phyloP scores from a whole-genome alignment of 2,797 vertebrate species.

The Chaetophractus vellerosus region DNA sequence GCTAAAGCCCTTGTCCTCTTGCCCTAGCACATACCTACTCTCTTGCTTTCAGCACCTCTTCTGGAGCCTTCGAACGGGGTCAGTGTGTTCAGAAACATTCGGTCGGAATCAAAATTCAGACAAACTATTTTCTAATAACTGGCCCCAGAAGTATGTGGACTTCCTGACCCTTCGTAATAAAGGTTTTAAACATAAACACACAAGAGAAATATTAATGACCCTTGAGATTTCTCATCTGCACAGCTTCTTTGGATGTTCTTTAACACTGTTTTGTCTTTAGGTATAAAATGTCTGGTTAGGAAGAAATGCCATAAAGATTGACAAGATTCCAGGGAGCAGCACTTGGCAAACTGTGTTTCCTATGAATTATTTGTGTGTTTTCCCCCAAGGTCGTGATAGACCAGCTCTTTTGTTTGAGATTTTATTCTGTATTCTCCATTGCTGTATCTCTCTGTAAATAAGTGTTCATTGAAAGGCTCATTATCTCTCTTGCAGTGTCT shows the following conservation, averaged over 20 bases:
- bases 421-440: constrained; percentile 56
- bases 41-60: neutral
- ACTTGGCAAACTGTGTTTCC: neutral
- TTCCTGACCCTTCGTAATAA: neutral
- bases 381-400: neutral
- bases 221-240: neutral
- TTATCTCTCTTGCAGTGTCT: constrained; percentile 51
- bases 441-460: constrained; percentile 49
- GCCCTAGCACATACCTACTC: neutral
- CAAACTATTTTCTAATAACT: neutral
- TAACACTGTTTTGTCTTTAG: neutral
- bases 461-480: constrained; percentile 47
- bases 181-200: neutral
- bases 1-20: neutral
- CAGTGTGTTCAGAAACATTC: neutral
- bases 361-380: neutral
- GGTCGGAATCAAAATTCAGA: neutral
- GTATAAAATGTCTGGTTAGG: neutral
- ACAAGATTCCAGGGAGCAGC: neutral
- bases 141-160: neutral
- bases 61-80: neutral
- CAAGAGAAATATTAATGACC: neutral
- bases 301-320: neutral
- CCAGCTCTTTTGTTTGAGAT: neutral
- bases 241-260: neutral